Evolutionary conservation across 2,797 vertebrate species (phyloP).

Genomic region (Pipistrellus pygmaeus): DNA sequence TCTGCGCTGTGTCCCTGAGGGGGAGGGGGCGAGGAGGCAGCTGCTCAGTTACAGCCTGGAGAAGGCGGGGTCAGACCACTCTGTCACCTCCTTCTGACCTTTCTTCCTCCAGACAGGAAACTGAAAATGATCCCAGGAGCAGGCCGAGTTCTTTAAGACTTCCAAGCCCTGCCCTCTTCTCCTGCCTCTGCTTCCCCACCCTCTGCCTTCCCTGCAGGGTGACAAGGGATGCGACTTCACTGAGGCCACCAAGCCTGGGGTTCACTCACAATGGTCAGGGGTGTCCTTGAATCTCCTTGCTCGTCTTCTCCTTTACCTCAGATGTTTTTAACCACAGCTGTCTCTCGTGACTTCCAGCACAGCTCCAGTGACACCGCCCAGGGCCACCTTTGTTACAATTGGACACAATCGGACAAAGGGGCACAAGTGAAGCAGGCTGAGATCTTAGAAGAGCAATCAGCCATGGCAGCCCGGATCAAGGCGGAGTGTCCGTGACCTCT

Average conservation of each 20-base stretch:
- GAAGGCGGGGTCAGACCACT: neutral
- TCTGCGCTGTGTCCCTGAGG: neutral
- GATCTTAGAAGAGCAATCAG: neutral
- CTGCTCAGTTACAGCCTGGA: neutral
- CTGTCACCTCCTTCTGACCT: neutral
- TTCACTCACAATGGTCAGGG: neutral
- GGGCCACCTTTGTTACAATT: too few relatives aligned
- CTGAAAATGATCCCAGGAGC: neutral
- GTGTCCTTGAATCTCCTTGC: neutral
- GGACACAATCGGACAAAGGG: neutral
- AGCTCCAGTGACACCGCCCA: neutral
- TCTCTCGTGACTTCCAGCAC: neutral
- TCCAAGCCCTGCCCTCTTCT: neutral
- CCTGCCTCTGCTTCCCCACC: neutral
- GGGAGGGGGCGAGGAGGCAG: neutral
- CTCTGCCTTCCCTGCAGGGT: neutral
- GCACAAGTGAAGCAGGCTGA: neutral
- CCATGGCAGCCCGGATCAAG: neutral
- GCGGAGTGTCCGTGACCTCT: accelerated
- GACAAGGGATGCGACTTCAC: neutral
- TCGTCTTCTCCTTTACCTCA: neutral
- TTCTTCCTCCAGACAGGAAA: neutral
- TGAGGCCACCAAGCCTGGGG: neutral
- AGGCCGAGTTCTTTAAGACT: neutral
- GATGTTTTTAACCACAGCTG: neutral